Evolutionary conservation across 2,113 vertebrate genomes (phyloP).

Genomic region (Xiphophorus maculatus): DNA sequence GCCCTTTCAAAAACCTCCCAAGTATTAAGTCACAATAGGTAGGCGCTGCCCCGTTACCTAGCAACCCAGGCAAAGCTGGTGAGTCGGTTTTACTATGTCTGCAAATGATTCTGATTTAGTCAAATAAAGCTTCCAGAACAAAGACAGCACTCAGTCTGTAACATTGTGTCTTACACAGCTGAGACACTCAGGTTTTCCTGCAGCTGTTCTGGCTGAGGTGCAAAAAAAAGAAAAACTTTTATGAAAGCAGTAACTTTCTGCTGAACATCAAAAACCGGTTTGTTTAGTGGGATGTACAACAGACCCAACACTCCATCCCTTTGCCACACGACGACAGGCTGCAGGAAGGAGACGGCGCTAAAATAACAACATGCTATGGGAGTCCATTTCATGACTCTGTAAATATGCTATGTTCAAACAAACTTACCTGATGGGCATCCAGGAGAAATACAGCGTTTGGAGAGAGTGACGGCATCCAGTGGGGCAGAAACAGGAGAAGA

Average conservation of each 20-base stretch:
- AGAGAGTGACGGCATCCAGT: slow-evolving; percentile 26
- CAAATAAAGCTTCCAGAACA: not conserved
- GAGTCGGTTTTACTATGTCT: too few species aligned
- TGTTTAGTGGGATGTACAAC: slow-evolving; percentile 11
- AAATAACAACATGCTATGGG: slow-evolving; percentile 29
- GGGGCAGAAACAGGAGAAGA: slow-evolving; percentile 16
- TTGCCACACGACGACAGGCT: slow-evolving; percentile 11
- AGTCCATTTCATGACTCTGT: slow-evolving; percentile 12
- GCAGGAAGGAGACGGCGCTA: slow-evolving; percentile 8
- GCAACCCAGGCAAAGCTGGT: too few species aligned
- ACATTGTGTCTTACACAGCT: not conserved
- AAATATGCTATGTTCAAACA: slow-evolving; percentile 52
- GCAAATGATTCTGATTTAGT: too few species aligned
- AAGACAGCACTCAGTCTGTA: not conserved
- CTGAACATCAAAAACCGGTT: slow-evolving; percentile 28
- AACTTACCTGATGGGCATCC: slow-evolving; percentile 67
- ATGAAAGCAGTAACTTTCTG: slow-evolving; percentile 31
- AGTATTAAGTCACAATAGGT: too few species aligned
- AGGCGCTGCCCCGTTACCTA: too few species aligned
- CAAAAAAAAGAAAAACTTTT: slow-evolving; percentile 32
- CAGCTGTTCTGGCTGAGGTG: slow-evolving; percentile 4
- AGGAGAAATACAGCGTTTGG: slow-evolving; percentile 31
- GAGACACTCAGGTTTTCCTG: not conserved
- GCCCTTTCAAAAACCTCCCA: too few species aligned
- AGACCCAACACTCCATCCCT: slow-evolving; percentile 6